Base-by-base conservation (phyloP, 2,797 vertebrate species). In the Acipenser ruthenus region DNA sequence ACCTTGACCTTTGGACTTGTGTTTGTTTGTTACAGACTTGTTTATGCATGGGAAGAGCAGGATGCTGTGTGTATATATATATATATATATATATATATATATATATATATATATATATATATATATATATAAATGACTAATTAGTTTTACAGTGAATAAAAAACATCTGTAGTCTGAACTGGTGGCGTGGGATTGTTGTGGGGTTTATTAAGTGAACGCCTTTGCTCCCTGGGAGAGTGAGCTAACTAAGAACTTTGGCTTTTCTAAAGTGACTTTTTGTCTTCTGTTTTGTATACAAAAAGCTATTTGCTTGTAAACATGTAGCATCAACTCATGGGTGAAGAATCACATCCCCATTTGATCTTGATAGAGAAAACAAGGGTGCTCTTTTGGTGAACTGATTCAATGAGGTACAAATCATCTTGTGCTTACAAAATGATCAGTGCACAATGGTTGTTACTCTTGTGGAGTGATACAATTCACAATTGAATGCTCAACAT, bases 81-180 rank as follows among this genome's bases (percentile, higher is more conserved):
- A n/a, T n/a, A 2, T 37, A 37, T 37, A 37, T 23, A 23, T 23
- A 23, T 23, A 23, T 23, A 23, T 23, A 23, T 23, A 23, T 23
- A 23, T 23, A 37, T 37, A 37, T 37, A 37, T 37, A 37, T 37
- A 37, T 37, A 37, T 37, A 37, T 37, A 37, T 37, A 37, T 37
- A 37, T 37, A 37, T 37, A 78, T 73, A 70, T 71, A 73, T 78
- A 78, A 75, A 62, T 67, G 61, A 68, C 66, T 73, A 71, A 76
- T 75, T 73, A 72, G 70, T 75, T 76, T 65, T 72, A 60, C 63
- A 65, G 66, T 60, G 63, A 75, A 75, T 75, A 66, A 72, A 69
- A 77, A 77, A 74, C 77, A 78, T 75, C 73, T 78, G 77, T 56
- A 67, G 56, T 68, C 67, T 70, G 67, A 72, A 63, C 70, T 63